phyloP scores from a whole-genome alignment of 2,797 vertebrate species.

The Dicrostonyx torquatus region DNA sequence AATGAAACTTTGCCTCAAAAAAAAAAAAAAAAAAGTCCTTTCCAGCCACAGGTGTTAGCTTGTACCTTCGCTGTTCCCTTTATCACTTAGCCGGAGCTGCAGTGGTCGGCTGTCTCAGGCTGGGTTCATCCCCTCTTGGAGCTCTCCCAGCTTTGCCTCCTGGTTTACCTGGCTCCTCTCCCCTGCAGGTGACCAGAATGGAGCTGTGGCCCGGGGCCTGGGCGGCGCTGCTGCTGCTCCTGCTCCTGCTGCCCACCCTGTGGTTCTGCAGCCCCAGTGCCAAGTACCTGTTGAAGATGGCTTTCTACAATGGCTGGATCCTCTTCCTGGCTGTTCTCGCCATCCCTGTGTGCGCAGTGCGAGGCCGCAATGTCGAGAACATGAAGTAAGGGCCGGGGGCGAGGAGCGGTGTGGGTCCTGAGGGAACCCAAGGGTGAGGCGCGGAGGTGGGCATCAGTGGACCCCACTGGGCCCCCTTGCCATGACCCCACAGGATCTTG shows the following conservation, averaged over 20 bases:
- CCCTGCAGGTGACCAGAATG: conserved; percentile 77
- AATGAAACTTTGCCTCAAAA: neutral
- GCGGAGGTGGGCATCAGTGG: neutral
- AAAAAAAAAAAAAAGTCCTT: neutral
- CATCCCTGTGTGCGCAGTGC: conserved; percentile 85
- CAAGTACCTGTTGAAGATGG: conserved; percentile 87
- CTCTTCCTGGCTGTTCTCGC: conserved; percentile 85
- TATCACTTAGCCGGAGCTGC: neutral
- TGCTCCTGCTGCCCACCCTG: conserved; percentile 82
- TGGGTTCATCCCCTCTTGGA: neutral
- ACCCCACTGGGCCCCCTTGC: neutral
- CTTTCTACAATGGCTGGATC: conserved; percentile 87
- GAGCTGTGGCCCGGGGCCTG: conserved; percentile 80
- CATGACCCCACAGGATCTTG: conserved; percentile 80
- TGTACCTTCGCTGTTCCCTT: neutral
- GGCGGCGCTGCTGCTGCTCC: conserved; percentile 80
- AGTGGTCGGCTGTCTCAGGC: neutral
- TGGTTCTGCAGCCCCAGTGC: conserved; percentile 84
- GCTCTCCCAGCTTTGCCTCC: too few species aligned
- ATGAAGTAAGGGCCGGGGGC: conserved; percentile 85
- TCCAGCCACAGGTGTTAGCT: neutral
- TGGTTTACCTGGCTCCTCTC: neutral
- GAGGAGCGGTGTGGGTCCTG: neutral
- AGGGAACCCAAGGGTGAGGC: neutral
- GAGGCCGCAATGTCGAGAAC: conserved; percentile 87